Conservation (phyloP, 1,140 invertebrate genomes). For the Drosophila sulfurigaster region DNA sequence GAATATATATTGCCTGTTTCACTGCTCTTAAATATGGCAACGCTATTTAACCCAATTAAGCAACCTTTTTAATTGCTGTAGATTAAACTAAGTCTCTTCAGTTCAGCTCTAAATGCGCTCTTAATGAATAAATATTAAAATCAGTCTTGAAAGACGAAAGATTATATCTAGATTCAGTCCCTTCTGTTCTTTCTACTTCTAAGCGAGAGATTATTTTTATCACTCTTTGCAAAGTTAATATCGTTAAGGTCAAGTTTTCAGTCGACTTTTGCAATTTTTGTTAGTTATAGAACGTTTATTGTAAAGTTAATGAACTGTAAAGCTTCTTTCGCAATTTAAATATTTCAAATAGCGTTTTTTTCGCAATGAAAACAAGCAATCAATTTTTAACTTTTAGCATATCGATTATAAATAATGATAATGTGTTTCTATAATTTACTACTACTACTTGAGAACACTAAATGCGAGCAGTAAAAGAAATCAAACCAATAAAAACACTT, state of each 20-base stretch:
- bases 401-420: slow-evolving; percentile 50
- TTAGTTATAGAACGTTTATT: slow-evolving; percentile 6
- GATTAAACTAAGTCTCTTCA: background rate
- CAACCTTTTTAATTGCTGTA: background rate
- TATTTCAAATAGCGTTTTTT: slow-evolving; percentile 38
- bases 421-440: slow-evolving; percentile 21
- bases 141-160: background rate
- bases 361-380: background rate
- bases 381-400: slow-evolving; percentile 43
- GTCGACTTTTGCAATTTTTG: background rate
- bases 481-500: background rate
- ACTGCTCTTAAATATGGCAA: background rate
- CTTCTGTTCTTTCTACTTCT: background rate
- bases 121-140: background rate
- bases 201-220: background rate
- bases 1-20: background rate
- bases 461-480: slow-evolving; percentile 21
- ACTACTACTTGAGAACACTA: slow-evolving; percentile 10
- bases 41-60: slow-evolving; percentile 7
- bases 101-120: background rate
- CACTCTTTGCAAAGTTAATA: background rate
- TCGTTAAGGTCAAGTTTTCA: slow-evolving; percentile 20
- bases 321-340: slow-evolving; percentile 31
- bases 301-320: slow-evolving; percentile 37
- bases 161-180: background rate